Evolutionary conservation across 2,113 vertebrate genomes (phyloP).

Genomic region (Halichoerus grypus): DNA sequence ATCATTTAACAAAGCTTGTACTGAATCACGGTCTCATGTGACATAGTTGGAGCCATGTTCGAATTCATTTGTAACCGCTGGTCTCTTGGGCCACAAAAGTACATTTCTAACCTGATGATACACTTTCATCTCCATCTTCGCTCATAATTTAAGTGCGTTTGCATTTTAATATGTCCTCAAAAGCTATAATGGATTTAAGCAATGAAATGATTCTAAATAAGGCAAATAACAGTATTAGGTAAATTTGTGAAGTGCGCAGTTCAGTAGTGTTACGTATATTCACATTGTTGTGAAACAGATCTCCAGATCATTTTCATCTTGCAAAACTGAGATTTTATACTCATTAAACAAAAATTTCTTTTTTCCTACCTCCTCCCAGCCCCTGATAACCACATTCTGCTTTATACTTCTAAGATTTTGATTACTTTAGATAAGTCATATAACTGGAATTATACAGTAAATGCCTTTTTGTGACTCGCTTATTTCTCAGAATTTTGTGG

Average conservation of each 20-base stretch:
- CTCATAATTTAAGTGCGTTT: conserved; percentile 12
- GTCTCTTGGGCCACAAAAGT: background rate
- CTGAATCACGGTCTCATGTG: background rate
- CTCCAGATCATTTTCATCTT: background rate
- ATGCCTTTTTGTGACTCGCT: background rate
- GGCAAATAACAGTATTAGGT: background rate
- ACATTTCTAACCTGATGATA: background rate
- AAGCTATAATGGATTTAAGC: background rate
- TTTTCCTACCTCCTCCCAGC: rapidly evolving
- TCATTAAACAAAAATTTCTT: rapidly evolving
- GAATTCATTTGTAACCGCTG: background rate
- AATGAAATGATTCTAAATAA: conserved; percentile 39
- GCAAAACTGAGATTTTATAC: background rate
- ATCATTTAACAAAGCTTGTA: background rate
- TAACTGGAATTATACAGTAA: background rate
- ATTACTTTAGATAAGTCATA: background rate
- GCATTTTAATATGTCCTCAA: conserved; percentile 38
- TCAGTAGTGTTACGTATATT: background rate
- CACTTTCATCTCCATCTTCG: background rate
- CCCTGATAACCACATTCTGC: background rate
- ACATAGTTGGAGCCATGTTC: background rate
- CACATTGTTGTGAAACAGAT: background rate
- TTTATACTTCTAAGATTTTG: background rate
- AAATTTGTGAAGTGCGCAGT: background rate
- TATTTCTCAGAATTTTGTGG: conserved; percentile 79